Percentiles rank a stretch among this genome's conserved stretches.
These are phyloP conservation scores for Seira ritae DNA, from an alignment of 2,888 invertebrate genomes.

Conservation along the genomic window DNA sequence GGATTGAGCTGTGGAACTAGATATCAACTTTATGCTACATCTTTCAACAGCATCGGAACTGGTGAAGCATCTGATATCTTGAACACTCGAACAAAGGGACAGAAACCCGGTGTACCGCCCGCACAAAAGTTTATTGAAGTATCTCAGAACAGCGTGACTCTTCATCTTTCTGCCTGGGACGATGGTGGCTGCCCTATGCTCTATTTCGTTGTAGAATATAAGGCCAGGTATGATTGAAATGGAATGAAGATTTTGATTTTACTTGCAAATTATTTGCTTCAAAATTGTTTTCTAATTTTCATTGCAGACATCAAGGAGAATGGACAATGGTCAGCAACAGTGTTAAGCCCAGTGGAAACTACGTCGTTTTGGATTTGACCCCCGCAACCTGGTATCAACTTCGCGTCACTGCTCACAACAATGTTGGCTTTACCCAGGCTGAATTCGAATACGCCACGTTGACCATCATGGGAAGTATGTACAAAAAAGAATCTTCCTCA, in stretches of 20 bases:
- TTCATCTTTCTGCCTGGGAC: constrained; percentile 92
- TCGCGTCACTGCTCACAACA: constrained; percentile 81
- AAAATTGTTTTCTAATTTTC: constrained; percentile 23
- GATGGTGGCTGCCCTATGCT: constrained; percentile 97
- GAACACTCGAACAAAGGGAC: constrained; percentile 93
- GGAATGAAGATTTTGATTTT: too few species aligned
- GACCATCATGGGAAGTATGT: constrained; percentile 93
- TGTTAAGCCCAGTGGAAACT: constrained; percentile 93
- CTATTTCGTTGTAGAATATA: constrained; percentile 96
- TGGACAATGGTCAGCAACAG: constrained; percentile 97
- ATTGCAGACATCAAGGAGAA: constrained; percentile 82
- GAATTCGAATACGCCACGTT: constrained; percentile 97
- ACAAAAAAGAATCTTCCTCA: constrained; percentile 10
- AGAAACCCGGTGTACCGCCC: constrained; percentile 94
- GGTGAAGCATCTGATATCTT: constrained; percentile 93
- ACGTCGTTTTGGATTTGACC: constrained; percentile 89
- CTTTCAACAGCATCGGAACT: constrained; percentile 94
- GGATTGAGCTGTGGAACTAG: constrained; percentile 93
- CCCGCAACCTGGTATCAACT: constrained; percentile 86
- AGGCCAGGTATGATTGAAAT: constrained; percentile 84
- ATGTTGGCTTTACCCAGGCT: constrained; percentile 96
- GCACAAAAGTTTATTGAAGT: constrained; percentile 94
- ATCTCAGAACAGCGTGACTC: constrained; percentile 93
- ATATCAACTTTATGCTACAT: constrained; percentile 94
- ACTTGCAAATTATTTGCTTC: not conserved